phyloP scores from a whole-genome alignment of 1,140 invertebrate genomes.

The Mya arenaria region DNA sequence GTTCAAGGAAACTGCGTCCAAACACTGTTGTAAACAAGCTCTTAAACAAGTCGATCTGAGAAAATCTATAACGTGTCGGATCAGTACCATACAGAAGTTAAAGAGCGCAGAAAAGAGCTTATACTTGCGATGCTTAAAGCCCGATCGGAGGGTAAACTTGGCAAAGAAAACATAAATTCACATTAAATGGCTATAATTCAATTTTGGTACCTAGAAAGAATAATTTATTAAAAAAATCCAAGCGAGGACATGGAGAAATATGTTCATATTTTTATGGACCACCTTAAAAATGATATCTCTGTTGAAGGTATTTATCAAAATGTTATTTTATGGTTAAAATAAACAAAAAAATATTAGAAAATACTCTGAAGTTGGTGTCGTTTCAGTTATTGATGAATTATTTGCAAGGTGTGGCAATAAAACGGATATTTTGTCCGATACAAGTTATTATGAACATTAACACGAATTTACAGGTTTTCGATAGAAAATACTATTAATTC shows the following conservation, averaged over 20 bases:
- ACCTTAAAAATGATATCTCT: neutral
- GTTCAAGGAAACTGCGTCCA: neutral
- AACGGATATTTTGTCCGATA: neutral
- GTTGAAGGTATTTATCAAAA: neutral
- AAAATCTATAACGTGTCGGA: neutral
- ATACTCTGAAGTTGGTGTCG: neutral
- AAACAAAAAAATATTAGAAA: neutral
- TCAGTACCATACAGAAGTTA: neutral
- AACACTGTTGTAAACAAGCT: neutral
- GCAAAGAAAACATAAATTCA: neutral
- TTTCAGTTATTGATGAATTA: neutral
- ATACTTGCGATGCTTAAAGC: neutral
- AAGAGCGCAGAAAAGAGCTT: neutral
- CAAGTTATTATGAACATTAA: neutral
- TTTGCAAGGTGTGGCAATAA: neutral
- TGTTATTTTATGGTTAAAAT: neutral
- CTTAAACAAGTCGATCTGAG: neutral
- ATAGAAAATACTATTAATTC: neutral
- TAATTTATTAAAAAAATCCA: neutral
- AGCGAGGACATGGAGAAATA: constrained; percentile 10
- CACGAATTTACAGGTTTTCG: neutral
- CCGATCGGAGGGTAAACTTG: neutral
- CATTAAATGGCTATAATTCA: neutral
- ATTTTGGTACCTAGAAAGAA: constrained; percentile 1
- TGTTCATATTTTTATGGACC: neutral